Conservation (phyloP, 2,113 vertebrate species). For the Hypocryptadius cinnamomeus region DNA sequence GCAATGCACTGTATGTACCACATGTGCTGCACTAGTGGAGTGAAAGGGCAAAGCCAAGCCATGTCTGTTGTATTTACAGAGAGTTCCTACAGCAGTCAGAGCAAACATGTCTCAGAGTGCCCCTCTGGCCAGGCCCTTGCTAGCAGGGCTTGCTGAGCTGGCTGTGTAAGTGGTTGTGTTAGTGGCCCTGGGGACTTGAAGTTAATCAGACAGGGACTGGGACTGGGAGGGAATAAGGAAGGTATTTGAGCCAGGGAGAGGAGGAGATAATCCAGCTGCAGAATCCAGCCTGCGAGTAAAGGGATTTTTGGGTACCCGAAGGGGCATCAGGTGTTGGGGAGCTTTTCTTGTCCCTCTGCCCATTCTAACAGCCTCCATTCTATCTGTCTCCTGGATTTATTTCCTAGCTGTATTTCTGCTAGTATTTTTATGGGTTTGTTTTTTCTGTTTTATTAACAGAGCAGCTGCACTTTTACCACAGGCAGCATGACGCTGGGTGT, state of each 20-base stretch:
- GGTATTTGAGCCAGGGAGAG: background rate
- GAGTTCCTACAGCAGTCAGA: background rate
- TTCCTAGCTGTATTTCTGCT: background rate
- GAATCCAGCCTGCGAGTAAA: background rate
- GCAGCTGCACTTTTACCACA: background rate
- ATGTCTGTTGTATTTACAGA: background rate
- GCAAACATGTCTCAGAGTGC: background rate
- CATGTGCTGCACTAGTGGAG: background rate
- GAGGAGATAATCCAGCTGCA: background rate
- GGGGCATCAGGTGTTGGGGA: background rate
- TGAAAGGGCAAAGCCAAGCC: background rate
- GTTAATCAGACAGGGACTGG: background rate
- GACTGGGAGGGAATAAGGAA: background rate
- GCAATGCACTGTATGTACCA: background rate
- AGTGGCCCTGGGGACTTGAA: background rate
- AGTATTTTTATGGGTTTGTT: background rate
- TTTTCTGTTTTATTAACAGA: constrained; percentile 7
- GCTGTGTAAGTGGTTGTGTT: background rate
- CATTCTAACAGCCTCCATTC: background rate
- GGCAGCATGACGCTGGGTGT: background rate
- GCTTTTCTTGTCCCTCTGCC: background rate
- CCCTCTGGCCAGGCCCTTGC: background rate
- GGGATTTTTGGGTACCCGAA: background rate
- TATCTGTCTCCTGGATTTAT: background rate
- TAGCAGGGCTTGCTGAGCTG: background rate